Conservation (phyloP, 1,140 invertebrate species). For the Odontomachus brunneus region DNA sequence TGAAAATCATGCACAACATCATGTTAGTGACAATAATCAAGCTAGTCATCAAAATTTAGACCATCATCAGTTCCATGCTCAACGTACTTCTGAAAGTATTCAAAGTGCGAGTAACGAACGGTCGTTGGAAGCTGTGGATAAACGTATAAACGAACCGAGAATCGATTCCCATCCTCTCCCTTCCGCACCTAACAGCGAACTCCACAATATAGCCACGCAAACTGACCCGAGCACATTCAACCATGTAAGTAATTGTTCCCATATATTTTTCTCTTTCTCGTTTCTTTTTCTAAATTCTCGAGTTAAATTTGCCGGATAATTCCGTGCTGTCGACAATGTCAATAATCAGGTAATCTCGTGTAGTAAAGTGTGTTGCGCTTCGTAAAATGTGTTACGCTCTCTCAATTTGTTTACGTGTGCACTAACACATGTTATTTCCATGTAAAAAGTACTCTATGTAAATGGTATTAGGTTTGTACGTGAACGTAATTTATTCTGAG, state of each 20-base stretch:
- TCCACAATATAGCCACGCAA: slow-evolving; percentile 79
- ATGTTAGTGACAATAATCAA: slow-evolving; percentile 7
- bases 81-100: slow-evolving; percentile 49
- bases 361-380: background rate
- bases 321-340: slow-evolving; percentile 22
- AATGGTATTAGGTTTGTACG: slow-evolving; percentile 28
- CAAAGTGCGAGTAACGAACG: slow-evolving; percentile 42
- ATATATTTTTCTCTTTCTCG: slow-evolving; percentile 61
- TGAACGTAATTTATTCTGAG: slow-evolving; percentile 6
- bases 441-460: slow-evolving; percentile 29
- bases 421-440: slow-evolving; percentile 38
- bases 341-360: slow-evolving; percentile 23
- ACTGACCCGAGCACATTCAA: slow-evolving; percentile 75
- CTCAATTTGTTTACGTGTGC: slow-evolving; percentile 5
- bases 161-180: slow-evolving; percentile 62
- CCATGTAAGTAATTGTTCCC: slow-evolving; percentile 80
- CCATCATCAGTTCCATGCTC: slow-evolving; percentile 41
- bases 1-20: background rate
- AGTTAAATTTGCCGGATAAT: slow-evolving; percentile 33
- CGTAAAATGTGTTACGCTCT: background rate
- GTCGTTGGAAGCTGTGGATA: slow-evolving; percentile 37
- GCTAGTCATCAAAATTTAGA: slow-evolving; percentile 16
- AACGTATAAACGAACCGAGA: slow-evolving; percentile 56
- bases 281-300: slow-evolving; percentile 62
- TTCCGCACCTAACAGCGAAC: slow-evolving; percentile 75